A percentile compares a stretch with the other conserved stretches of the same genome.
These are phyloP conservation scores for Xyliphius kryptos DNA, from an alignment of 2,113 vertebrate species.

Conservation along the genomic window DNA sequence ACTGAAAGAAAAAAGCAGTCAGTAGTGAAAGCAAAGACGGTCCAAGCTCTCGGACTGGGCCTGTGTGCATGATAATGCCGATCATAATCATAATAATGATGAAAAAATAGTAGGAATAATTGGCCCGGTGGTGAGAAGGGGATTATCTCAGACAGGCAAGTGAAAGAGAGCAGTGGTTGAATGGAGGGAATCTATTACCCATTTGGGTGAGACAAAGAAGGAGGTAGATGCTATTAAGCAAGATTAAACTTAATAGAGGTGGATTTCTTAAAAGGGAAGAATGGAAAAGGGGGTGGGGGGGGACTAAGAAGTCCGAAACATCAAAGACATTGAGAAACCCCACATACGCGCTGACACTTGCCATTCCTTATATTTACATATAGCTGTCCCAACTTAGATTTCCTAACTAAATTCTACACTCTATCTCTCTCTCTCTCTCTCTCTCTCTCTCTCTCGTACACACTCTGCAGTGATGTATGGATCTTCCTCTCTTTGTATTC, in stretches of 20 bases:
- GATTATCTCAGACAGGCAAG: conserved; percentile 60
- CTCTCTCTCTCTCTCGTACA: not conserved
- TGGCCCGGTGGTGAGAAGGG: conserved; percentile 56
- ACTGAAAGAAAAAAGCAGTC: conserved; percentile 37
- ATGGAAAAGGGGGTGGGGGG: conserved; percentile 47
- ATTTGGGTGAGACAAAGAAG: conserved; percentile 60
- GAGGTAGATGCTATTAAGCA: conserved; percentile 69
- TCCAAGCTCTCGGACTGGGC: conserved; percentile 43
- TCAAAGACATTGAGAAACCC: conserved; percentile 59
- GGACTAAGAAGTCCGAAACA: conserved; percentile 48
- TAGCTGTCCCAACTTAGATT: conserved; percentile 66
- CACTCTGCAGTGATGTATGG: not conserved
- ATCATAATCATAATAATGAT: conserved; percentile 72
- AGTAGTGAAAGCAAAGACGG: conserved; percentile 33
- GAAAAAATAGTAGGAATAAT: conserved; percentile 71
- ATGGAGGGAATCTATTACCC: conserved; percentile 62
- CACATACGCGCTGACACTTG: conserved; percentile 25
- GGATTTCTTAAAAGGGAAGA: conserved; percentile 63
- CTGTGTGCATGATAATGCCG: conserved; percentile 62
- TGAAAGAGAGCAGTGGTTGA: conserved; percentile 61
- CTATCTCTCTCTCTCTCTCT: conserved; percentile 23
- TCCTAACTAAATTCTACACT: conserved; percentile 53
- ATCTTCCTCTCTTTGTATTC: conserved; percentile 30
- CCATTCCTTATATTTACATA: conserved; percentile 67
- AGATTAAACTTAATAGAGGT: conserved; percentile 72